Evolutionary conservation across 2,113 vertebrate species (phyloP).

Genomic region (Eptesicus fuscus): DNA sequence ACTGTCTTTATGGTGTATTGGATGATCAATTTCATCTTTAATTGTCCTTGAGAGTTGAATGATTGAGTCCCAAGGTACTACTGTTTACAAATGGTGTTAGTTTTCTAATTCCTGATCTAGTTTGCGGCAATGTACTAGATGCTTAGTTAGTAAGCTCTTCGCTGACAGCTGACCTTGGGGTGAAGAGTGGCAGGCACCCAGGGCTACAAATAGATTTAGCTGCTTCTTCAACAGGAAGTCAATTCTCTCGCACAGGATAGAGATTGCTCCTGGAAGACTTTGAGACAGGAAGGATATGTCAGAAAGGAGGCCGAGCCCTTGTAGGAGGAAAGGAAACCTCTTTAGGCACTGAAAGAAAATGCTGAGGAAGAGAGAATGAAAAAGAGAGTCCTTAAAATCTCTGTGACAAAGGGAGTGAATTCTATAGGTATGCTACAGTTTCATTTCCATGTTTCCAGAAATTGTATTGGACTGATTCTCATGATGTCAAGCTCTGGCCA

Average conservation of each 20-base stretch:
- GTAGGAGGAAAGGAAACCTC: neutral
- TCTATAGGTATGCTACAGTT: neutral
- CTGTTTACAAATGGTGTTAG: neutral
- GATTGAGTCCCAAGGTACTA: neutral
- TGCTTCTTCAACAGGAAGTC: neutral
- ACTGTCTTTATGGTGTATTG: neutral
- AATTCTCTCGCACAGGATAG: neutral
- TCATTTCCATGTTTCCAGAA: neutral
- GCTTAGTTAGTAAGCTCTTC: neutral
- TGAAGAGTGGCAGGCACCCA: neutral
- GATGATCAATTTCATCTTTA: slow-evolving; percentile 4
- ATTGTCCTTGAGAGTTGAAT: neutral
- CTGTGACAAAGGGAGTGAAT: neutral
- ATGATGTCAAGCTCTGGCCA: neutral
- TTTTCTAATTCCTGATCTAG: neutral
- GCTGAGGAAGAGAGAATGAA: neutral
- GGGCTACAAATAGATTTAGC: neutral
- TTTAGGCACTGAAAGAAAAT: neutral
- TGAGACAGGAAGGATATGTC: neutral
- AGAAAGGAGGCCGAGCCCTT: neutral
- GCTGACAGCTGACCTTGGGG: neutral
- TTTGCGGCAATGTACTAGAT: neutral
- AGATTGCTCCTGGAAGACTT: neutral
- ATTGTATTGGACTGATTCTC: neutral
- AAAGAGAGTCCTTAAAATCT: neutral